A percentile compares a stretch with the other conserved stretches of the same genome.
phyloP scores from a whole-genome alignment of 2,888 invertebrate species.

The Erynnis tages region DNA sequence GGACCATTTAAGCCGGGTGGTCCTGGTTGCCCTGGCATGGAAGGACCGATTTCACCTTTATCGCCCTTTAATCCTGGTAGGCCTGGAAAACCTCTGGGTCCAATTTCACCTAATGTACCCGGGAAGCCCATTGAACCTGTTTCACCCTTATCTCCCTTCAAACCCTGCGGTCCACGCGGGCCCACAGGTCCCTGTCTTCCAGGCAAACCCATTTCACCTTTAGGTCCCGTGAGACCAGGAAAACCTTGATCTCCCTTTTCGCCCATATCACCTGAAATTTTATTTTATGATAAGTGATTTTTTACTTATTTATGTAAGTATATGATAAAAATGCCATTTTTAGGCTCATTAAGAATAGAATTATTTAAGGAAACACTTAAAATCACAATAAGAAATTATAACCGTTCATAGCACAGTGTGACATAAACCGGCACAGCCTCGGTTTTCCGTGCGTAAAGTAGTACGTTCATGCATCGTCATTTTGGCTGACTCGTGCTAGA shows the following conservation, averaged over 20 bases:
- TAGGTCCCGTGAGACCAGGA: conserved; percentile 57
- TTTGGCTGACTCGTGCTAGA: too few relatives aligned
- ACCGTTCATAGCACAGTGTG: too few relatives aligned
- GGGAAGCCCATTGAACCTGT: conserved; percentile 89
- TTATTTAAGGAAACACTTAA: too few relatives aligned
- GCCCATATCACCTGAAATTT: conserved; percentile 77
- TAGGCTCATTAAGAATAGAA: too few relatives aligned
- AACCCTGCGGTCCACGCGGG: conserved; percentile 88
- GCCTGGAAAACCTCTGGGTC: conserved; percentile 83
- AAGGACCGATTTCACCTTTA: conserved; percentile 87
- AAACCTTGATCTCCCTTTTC: conserved; percentile 80
- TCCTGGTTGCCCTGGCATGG: conserved; percentile 85
- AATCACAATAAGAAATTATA: too few relatives aligned
- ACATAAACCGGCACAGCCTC: too few relatives aligned
- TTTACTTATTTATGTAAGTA: too few relatives aligned
- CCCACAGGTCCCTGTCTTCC: conserved; percentile 84
- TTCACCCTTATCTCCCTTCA: conserved; percentile 90
- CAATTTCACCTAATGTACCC: conserved; percentile 85
- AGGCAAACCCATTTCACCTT: conserved; percentile 65
- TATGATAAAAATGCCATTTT: too few relatives aligned
- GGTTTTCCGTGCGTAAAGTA: too few relatives aligned
- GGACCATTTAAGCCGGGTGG: conserved; percentile 84
- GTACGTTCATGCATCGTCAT: too few relatives aligned
- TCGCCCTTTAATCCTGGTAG: conserved; percentile 81
- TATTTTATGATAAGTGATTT: too few relatives aligned